Evolutionary conservation across 2,888 invertebrate genomes (phyloP), one percentile per base, ranked within the genome.

Genomic region (Drosophila picticornis): DNA sequence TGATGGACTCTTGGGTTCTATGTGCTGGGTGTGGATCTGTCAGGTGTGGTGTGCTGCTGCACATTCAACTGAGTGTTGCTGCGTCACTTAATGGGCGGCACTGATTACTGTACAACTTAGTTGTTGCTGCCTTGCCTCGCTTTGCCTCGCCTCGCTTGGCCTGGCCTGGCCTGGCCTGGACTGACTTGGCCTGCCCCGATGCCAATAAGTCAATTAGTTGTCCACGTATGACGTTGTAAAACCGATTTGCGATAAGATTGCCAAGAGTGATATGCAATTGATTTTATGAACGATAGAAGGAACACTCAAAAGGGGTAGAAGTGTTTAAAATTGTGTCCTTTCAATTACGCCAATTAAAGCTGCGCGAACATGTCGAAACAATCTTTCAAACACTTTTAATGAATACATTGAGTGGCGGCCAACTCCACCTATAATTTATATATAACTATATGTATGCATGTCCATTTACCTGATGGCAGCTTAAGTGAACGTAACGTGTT

Each of bases 171-270:
- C 13, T 43, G 46, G 61, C 29, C 27, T 43, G 51, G 40, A 51
- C 57, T 50, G 60, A 5, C 43, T 43, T 43, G 36, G 55, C 55
- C 36, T 55, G 56, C 16, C 25, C 46, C 46, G 46, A 34, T 67
- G 75, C 48, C 74, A 59, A 84, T 87, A 81, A 81, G 88, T 89
- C 84, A 89, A 89, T 84, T 89, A 87, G 81, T 61, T 72, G 68
- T 65, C 58, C 48, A 53, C 36, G 61, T 50, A 22, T 56, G 55
- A 27, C 72, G 69, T 70, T 74, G 66, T 65, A 72, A 66, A 60
- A 50, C 31, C 69, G 78, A 71, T 79, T 52, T 61, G 40, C 72
- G 90, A 81, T 84, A 81, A 84, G 84, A 84, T 89, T 72, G 77
- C 60, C 60, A 29, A 38, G 27, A 76, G 56, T 58, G 75, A 81